A percentile compares a stretch with the other conserved stretches of the same genome.
Evolutionary conservation across 1,140 invertebrate species (phyloP).

Genomic region (Cylas formicarius): DNA sequence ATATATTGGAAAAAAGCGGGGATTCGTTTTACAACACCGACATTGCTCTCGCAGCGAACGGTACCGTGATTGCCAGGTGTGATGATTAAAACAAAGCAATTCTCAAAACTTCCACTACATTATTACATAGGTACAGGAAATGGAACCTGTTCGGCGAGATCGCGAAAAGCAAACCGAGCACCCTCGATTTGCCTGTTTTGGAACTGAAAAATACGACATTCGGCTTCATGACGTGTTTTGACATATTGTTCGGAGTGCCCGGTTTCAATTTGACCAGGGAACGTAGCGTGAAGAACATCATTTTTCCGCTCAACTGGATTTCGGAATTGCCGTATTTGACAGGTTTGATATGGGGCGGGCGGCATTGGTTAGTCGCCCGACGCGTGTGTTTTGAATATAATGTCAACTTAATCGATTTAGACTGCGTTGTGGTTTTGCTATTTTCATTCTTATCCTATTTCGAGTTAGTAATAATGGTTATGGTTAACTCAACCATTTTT

Average conservation of each 20-base stretch:
- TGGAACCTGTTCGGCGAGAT: conserved; percentile 54
- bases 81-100: conserved; percentile 1
- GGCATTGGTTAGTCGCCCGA: no score
- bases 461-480: no score
- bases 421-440: no score
- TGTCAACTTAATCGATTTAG: no score
- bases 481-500: no score
- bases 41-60: conserved; percentile 39
- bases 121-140: conserved; percentile 57
- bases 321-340: conserved; percentile 66
- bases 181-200: conserved; percentile 48
- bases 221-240: conserved; percentile 69
- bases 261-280: conserved; percentile 48
- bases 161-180: conserved; percentile 44
- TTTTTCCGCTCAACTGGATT: conserved; percentile 67
- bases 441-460: no score
- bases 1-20: conserved; percentile 58
- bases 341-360: no score
- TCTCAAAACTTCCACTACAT: conserved; percentile 1
- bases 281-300: conserved; percentile 55
- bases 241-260: conserved; percentile 64
- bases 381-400: no score
- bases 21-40: conserved; percentile 62
- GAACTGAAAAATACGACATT: conserved; percentile 77
- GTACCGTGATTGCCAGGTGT: conserved; percentile 14